phyloP scores from a whole-genome alignment of 2,797 vertebrate genomes.

The Enteromius paludinosus region DNA sequence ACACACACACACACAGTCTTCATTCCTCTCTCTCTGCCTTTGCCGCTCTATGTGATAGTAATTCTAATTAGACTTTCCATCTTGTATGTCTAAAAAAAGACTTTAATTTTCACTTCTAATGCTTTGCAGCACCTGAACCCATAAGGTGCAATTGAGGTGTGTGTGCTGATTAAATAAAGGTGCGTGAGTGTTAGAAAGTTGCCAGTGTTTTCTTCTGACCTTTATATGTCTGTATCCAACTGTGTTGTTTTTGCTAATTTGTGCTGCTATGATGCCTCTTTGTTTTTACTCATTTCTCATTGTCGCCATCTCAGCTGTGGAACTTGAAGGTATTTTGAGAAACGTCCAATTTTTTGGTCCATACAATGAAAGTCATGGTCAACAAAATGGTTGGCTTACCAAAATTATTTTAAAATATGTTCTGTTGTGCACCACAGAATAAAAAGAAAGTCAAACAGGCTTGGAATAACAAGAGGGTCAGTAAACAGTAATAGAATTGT shows the following conservation, averaged over 20 bases:
- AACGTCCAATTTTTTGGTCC: background rate
- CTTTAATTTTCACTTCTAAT: conserved; percentile 42
- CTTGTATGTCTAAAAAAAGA: conserved; percentile 38
- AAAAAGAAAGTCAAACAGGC: background rate
- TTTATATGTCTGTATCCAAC: background rate
- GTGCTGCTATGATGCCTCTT: background rate
- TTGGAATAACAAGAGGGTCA: background rate
- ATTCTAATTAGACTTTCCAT: conserved; percentile 32
- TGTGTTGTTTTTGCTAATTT: background rate
- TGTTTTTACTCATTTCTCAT: background rate
- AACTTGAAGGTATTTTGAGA: background rate
- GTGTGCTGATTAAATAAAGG: conserved; percentile 3
- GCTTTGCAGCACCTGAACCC: conserved; percentile 24
- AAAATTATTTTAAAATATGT: background rate
- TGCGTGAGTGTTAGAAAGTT: background rate
- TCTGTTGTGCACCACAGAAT: background rate
- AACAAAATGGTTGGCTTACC: background rate
- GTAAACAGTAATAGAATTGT: background rate
- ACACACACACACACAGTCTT: background rate
- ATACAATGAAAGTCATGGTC: background rate
- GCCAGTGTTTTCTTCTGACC: background rate
- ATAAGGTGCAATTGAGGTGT: conserved; percentile 27
- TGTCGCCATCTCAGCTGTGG: background rate
- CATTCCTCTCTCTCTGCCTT: background rate
- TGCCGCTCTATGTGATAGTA: background rate